Evolutionary conservation across 2,113 vertebrate species (phyloP), one percentile per base, ranked within the genome.

Genomic region (Xiphophorus couchianus): DNA sequence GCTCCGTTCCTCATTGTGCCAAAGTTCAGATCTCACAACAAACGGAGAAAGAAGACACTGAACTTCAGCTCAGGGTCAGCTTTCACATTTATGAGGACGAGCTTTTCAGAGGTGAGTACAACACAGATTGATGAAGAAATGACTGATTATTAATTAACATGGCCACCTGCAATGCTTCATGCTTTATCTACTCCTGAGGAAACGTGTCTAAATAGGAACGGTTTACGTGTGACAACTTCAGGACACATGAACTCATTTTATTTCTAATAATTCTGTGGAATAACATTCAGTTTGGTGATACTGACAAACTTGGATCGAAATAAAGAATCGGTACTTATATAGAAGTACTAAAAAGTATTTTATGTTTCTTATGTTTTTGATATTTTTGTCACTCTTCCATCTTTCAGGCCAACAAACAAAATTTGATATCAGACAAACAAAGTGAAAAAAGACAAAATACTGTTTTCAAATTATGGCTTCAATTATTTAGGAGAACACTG

Each of bases 11-110:
- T 58, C 64, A 77, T 69, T 78, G 87, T 86, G 86, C 76, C 76
- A 86, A 90, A 93, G 91, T 91, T 89, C 88, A 90, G 37, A n/a
- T 39, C 82, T 78, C 84, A 81, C 66, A 83, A 29, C 92, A 93
- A 90, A 39, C 83, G 83, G 51, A 51, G 78, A 89, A 77, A 91
- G 44, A 86, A 84, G 85, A 87, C 84, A 86, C 89, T 90, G 65
- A 64, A 83, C 87, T 78, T 58, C 70, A 72, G 62, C 87, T 66
- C 73, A 73, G 90, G 73, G 76, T 90, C 82, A 58, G 12, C 58
- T 90, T 79, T 83, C 90, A 80, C 64, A 73, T 72, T 60, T 76
- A 68, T 63, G 28, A 64, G 28, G 30, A 62, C 54, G 33, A 77
- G 3, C 69, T 25, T 22, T 10, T 42, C 76, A 71, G 22, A 72